These are phyloP conservation scores for Drosophila obscura DNA, from an alignment of 1,140 invertebrate genomes.

Conservation along the genomic window DNA sequence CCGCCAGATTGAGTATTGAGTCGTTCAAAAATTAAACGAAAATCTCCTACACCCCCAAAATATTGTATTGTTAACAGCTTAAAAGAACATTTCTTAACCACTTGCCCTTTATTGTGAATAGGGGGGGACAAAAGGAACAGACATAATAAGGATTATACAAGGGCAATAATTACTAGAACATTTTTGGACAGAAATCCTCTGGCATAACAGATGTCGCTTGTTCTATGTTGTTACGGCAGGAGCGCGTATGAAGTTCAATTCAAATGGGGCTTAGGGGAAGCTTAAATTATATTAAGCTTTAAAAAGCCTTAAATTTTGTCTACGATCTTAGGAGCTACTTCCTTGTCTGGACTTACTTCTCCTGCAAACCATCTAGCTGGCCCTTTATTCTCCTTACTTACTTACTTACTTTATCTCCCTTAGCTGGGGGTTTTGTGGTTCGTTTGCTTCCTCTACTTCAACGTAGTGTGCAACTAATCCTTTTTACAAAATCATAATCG, in stretches of 20 bases:
- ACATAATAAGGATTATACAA: constrained; percentile 81
- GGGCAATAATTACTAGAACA: constrained; percentile 76
- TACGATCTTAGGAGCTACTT: too few relatives aligned
- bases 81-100: constrained; percentile 73
- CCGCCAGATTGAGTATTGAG: constrained; percentile 38
- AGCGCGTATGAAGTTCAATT: background rate
- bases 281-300: background rate
- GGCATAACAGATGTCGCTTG: constrained; percentile 45
- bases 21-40: constrained; percentile 35
- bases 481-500: constrained; percentile 81
- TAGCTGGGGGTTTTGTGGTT: constrained; percentile 70
- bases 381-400: background rate
- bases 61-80: constrained; percentile 80
- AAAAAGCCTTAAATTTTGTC: too few relatives aligned
- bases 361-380: too few relatives aligned
- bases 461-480: constrained; percentile 79
- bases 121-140: constrained; percentile 53
- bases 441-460: constrained; percentile 59
- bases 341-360: too few relatives aligned
- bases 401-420: constrained; percentile 17
- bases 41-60: constrained; percentile 37
- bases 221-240: background rate
- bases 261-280: background rate
- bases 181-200: constrained; percentile 49
- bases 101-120: too few relatives aligned